Percentiles rank a stretch among this genome's conserved stretches.
Conservation (phyloP, 2,113 vertebrate species). For the Nothobranchius furzeri region DNA sequence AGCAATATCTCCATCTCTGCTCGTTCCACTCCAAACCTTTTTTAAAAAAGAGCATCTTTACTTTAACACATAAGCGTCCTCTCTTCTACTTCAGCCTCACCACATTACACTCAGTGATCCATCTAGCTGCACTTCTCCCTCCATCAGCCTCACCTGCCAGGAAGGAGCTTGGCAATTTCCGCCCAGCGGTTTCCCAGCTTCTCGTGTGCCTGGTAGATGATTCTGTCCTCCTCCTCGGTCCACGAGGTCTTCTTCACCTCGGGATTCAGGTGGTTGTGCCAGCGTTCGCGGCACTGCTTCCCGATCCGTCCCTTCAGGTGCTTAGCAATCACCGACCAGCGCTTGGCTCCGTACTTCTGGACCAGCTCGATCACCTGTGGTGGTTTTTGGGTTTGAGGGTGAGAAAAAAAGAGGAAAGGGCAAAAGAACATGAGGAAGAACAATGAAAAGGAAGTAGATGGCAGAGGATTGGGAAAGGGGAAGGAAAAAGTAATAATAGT, state of each 20-base stretch:
- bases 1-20: background rate
- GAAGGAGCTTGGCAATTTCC: slow-evolving; percentile 98
- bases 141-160: slow-evolving; percentile 86
- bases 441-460: slow-evolving; percentile 39
- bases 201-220: slow-evolving; percentile 99
- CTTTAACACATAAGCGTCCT: slow-evolving; percentile 3
- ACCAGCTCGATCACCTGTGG: slow-evolving; percentile 97
- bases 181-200: slow-evolving; percentile 99
- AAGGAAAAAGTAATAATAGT: slow-evolving; percentile 63
- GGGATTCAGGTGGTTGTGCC: slow-evolving; percentile 99
- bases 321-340: slow-evolving; percentile 99
- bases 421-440: slow-evolving; percentile 29
- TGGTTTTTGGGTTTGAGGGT: slow-evolving; percentile 37
- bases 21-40: too few relatives aligned
- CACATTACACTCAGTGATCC: slow-evolving; percentile 51
- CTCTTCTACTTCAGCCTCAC: slow-evolving; percentile 28
- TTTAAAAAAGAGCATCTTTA: background rate
- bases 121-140: slow-evolving; percentile 27
- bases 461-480: slow-evolving; percentile 50
- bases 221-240: slow-evolving; percentile 98
- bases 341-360: slow-evolving; percentile 98
- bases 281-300: slow-evolving; percentile 98
- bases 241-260: slow-evolving; percentile 99
- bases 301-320: slow-evolving; percentile 98
- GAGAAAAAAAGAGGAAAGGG: slow-evolving; percentile 4